Conservation (phyloP, 2,797 vertebrate species). For the Phoebastria nigripes region DNA sequence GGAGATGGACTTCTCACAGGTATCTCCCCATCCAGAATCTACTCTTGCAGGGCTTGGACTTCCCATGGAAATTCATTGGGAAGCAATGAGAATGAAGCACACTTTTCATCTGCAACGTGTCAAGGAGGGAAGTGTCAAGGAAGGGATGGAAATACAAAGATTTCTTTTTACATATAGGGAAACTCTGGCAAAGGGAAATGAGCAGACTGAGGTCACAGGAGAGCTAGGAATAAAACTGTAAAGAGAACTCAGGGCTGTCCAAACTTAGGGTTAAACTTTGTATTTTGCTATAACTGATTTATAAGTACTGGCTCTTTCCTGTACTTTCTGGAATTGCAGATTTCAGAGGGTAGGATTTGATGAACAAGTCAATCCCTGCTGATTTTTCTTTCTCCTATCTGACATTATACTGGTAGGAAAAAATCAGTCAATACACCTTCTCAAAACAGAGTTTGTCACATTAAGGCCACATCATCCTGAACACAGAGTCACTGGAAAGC, state of each 20-base stretch:
- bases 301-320: not conserved
- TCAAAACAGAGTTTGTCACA: not conserved
- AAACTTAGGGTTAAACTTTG: not conserved
- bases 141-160: not conserved
- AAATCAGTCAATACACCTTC: not conserved
- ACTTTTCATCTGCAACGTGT: not conserved
- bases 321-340: not conserved
- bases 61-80: not conserved
- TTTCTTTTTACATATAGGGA: not conserved
- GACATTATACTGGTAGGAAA: no score
- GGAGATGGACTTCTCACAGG: not conserved
- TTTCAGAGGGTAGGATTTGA: not conserved
- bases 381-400: not conserved
- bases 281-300: not conserved
- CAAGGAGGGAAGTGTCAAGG: not conserved
- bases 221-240: not conserved
- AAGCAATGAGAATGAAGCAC: not conserved
- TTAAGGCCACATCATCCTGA: not conserved
- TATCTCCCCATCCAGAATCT: not conserved
- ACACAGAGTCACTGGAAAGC: not conserved
- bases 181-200: not conserved
- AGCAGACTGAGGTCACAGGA: not conserved
- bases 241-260: not conserved
- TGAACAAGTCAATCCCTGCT: not conserved
- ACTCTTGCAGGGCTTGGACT: not conserved